Percentiles rank a stretch among this genome's conserved stretches.
Conservation (phyloP, 2,888 invertebrate genomes). For the Endotricha flammealis region DNA sequence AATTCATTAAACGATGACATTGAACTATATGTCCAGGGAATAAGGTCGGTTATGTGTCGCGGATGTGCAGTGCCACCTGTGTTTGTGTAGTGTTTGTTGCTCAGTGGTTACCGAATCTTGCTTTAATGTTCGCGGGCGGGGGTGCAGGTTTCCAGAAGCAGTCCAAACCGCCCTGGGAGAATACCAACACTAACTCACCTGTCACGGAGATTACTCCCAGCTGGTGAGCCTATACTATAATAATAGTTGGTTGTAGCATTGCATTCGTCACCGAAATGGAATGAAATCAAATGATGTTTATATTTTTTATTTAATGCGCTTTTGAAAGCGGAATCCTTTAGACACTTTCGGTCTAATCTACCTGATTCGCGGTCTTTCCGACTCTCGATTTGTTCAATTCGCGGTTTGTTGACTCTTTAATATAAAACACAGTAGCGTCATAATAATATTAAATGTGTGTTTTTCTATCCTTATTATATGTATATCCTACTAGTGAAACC, state of each 20-base stretch:
- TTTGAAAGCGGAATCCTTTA: too few relatives aligned
- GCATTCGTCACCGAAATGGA: too few relatives aligned
- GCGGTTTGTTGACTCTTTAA: too few relatives aligned
- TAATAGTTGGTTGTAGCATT: background rate
- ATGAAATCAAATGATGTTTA: too few relatives aligned
- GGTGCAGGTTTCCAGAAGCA: constrained; percentile 68
- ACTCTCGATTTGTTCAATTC: too few relatives aligned
- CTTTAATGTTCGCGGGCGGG: constrained; percentile 63
- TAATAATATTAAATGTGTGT: too few relatives aligned
- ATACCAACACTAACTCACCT: constrained; percentile 29
- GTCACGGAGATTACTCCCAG: constrained; percentile 42
- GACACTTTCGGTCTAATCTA: too few relatives aligned
- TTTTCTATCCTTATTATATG: too few relatives aligned
- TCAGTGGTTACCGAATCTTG: constrained; percentile 10
- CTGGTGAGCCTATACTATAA: constrained; percentile 39
- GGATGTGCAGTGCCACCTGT: constrained; percentile 8
- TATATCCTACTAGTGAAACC: too few relatives aligned
- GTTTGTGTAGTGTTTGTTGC: constrained; percentile 14
- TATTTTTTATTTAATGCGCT: too few relatives aligned
- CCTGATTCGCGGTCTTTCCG: too few relatives aligned
- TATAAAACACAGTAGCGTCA: too few relatives aligned
- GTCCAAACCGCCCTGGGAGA: constrained; percentile 66
- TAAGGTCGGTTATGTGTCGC: constrained; percentile 15
- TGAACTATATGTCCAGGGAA: constrained; percentile 3
- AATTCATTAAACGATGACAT: constrained; percentile 26